phyloP scores from a whole-genome alignment of 2,797 vertebrate species.

The Adelosebastes latens region DNA sequence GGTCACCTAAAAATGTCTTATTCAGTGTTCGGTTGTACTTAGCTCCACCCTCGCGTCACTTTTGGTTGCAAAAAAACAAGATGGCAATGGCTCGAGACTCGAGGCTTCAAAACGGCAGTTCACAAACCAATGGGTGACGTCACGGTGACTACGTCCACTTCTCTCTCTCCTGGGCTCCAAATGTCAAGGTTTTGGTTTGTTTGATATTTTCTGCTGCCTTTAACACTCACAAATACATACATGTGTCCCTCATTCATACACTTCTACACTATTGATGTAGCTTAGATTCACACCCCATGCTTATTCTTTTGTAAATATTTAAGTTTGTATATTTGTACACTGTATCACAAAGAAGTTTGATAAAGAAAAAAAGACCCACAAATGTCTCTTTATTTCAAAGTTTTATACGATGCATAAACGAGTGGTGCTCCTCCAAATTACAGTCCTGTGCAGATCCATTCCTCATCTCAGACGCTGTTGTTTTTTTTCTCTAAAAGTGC shows the following conservation, averaged over 20 bases:
- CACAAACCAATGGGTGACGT: too few relatives aligned
- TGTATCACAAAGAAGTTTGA: not conserved
- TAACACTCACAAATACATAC: not conserved
- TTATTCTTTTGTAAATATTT: not conserved
- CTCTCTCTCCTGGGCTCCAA: not conserved
- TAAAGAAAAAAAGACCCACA: not conserved
- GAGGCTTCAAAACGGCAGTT: too few relatives aligned
- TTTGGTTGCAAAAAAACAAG: too few relatives aligned
- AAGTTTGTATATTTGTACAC: not conserved
- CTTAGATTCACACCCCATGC: not conserved
- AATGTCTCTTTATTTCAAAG: not conserved
- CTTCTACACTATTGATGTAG: not conserved
- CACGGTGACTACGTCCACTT: too few relatives aligned
- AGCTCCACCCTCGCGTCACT: too few relatives aligned
- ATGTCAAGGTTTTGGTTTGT: too few relatives aligned
- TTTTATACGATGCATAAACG: not conserved
- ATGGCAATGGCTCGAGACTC: too few relatives aligned
- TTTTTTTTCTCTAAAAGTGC: not conserved
- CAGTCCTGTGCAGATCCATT: not conserved
- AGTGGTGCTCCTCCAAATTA: not conserved
- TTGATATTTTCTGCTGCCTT: not conserved
- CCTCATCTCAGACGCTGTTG: not conserved
- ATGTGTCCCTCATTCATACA: not conserved
- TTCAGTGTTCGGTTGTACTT: too few relatives aligned
- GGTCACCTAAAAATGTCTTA: too few relatives aligned